phyloP scores from a whole-genome alignment of 2,888 invertebrate genomes.

The Stenchaetothrips biformis region DNA sequence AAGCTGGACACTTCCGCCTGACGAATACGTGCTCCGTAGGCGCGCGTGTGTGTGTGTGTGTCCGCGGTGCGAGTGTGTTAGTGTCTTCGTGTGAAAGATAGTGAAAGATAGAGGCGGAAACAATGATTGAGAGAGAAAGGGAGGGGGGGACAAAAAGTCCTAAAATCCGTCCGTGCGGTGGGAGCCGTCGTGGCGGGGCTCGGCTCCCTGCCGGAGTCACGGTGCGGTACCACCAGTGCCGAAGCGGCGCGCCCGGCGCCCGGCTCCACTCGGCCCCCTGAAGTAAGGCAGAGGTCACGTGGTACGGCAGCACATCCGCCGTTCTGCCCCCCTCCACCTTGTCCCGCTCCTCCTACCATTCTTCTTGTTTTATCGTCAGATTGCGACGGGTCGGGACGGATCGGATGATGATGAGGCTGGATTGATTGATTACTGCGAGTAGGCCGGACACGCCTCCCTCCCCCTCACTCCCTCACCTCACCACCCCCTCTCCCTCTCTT shows the following conservation, averaged over 20 bases:
- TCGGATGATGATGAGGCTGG: slow-evolving; percentile 7
- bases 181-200: not conserved
- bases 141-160: not conserved
- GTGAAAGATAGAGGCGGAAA: too few relatives aligned
- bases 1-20: not conserved
- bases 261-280: too few relatives aligned
- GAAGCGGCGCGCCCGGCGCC: too few relatives aligned
- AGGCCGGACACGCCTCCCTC: not conserved
- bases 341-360: not conserved
- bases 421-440: slow-evolving; percentile 13
- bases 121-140: not conserved
- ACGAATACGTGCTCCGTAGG: not conserved
- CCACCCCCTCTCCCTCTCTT: not conserved
- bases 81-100: too few relatives aligned
- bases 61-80: too few relatives aligned
- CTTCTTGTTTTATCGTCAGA: slow-evolving; percentile 10
- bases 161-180: not conserved
- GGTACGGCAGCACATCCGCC: not conserved
- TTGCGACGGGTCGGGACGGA: not conserved
- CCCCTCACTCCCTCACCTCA: not conserved
- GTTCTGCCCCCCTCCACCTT: not conserved
- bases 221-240: not conserved
- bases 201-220: not conserved
- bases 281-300: not conserved
- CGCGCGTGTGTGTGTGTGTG: too few relatives aligned